Conservation (phyloP, 2,797 vertebrate genomes). For the Tarsius wallacei region DNA sequence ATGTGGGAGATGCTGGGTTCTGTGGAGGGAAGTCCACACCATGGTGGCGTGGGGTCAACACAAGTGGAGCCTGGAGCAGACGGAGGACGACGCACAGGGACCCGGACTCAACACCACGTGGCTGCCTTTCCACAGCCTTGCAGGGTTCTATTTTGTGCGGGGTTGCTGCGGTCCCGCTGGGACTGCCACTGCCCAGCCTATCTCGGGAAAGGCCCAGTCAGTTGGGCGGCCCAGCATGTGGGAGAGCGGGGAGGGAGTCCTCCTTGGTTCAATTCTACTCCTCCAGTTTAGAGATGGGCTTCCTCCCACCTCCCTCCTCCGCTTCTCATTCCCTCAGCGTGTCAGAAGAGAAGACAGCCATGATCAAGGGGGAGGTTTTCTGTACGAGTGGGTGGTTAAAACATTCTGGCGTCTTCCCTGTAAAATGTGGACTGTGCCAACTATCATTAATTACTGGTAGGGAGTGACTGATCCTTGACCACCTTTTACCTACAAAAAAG, state of each 20-base stretch:
- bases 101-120: neutral
- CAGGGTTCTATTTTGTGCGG: neutral
- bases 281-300: neutral
- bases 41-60: neutral
- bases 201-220: neutral
- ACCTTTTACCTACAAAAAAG: neutral
- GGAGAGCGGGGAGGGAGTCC: neutral
- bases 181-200: neutral
- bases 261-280: neutral
- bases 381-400: neutral
- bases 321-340: neutral
- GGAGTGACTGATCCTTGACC: neutral
- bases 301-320: neutral
- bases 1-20: neutral
- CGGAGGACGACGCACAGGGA: neutral
- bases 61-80: neutral
- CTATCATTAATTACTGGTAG: neutral
- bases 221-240: neutral
- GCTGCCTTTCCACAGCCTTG: neutral
- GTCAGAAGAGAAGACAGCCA: constrained; percentile 6
- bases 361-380: neutral
- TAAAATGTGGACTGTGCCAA: neutral
- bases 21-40: neutral
- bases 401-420: neutral
- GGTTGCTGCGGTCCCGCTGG: neutral